These are phyloP conservation scores for Muscina levida DNA, from an alignment of 2,888 invertebrate species.

Conservation along the genomic window DNA sequence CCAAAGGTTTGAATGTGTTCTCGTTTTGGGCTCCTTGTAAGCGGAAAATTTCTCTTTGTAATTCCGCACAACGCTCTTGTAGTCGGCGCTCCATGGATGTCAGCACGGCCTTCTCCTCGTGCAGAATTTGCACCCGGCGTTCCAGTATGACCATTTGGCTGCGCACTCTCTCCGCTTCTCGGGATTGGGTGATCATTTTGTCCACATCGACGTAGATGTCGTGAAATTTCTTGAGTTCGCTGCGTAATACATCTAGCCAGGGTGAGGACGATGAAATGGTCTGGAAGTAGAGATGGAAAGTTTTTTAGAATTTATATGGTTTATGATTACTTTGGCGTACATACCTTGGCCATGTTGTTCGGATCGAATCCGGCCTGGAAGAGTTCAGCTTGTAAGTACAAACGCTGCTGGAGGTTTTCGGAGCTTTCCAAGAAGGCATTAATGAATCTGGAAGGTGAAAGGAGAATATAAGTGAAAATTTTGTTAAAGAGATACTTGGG, in stretches of 20 bases:
- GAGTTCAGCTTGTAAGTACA: constrained; percentile 92
- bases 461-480: no score
- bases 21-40: constrained; percentile 80
- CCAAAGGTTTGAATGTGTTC: constrained; percentile 76
- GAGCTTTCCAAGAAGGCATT: constrained; percentile 91
- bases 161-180: constrained; percentile 86
- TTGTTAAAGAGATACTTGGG: no score
- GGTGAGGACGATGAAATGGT: constrained; percentile 84
- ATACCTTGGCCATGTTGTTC: constrained; percentile 80
- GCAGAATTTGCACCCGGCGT: constrained; percentile 87
- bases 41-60: constrained; percentile 86
- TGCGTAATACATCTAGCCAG: constrained; percentile 83
- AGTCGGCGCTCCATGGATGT: constrained; percentile 87
- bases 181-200: constrained; percentile 85
- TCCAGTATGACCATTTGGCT: constrained; percentile 86
- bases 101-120: constrained; percentile 88
- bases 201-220: constrained; percentile 90
- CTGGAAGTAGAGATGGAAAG: constrained; percentile 77
- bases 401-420: constrained; percentile 86
- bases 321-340: not conserved
- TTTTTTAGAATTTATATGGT: not conserved
- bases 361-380: constrained; percentile 90
- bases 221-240: constrained; percentile 88
- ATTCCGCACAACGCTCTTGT: constrained; percentile 87
- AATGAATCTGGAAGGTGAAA: constrained; percentile 82